These are phyloP conservation scores for Emydoidea blandingii DNA, from an alignment of 2,797 vertebrate species.

Conservation along the genomic window DNA sequence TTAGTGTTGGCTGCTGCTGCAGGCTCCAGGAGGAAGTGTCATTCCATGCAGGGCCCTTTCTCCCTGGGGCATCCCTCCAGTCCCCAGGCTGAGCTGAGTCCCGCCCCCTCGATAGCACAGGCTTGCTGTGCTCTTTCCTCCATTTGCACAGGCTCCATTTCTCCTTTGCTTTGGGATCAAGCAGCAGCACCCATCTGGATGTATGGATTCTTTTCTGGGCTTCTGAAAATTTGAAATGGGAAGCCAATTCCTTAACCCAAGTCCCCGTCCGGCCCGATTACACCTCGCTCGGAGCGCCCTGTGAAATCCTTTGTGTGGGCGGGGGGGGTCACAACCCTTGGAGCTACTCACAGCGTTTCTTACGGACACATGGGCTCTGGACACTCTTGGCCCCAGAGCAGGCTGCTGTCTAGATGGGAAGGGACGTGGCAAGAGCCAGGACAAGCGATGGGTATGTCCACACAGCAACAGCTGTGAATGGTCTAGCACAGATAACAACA, in stretches of 20 bases:
- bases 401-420: background rate
- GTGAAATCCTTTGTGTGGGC: background rate
- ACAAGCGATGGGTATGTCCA: background rate
- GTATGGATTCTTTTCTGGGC: background rate
- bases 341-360: background rate
- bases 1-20: background rate
- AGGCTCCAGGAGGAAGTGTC: background rate
- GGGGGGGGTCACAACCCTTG: too few species aligned
- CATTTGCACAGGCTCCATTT: background rate
- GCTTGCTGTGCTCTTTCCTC: background rate
- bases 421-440: background rate
- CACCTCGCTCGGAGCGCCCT: background rate
- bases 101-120: background rate
- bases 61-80: background rate
- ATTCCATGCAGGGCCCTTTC: background rate
- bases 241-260: background rate
- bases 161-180: background rate
- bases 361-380: background rate
- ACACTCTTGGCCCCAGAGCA: background rate
- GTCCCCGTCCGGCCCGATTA: background rate
- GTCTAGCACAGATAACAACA: background rate
- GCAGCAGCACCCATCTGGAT: background rate
- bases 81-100: background rate
- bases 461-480: background rate
- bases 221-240: background rate